Evolutionary conservation across 1,140 invertebrate species (phyloP), one percentile per base, ranked within the genome.

Genomic region (Procambarus clarkii): DNA sequence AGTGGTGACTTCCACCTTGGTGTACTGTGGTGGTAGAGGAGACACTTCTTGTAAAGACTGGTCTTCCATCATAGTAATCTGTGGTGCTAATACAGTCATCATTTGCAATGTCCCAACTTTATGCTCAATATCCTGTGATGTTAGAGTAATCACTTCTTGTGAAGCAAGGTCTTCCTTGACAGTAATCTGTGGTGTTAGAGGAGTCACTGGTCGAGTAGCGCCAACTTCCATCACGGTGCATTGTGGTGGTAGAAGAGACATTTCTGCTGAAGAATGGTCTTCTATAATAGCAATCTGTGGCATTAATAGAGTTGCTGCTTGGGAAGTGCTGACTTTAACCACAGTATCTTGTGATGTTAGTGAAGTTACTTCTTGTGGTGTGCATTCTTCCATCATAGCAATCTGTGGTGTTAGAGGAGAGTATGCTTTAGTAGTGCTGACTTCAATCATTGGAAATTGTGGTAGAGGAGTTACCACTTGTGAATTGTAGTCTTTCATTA

Each of bases 241-340:
- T 4, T 84, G 82, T 79, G 76, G 76, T 78, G 76, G n/a, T 74
- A 79, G 54, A 21, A 64, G 8, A 74, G 54, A 13, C 24, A 13
- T 8, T 45, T 9, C 46, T 45, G 44, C 24, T 7, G 82, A 71
- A 71, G 60, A 11, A 13, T 7, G 2, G 44, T 34, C 24, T 44
- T n/a, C 46, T 13, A 34, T 64, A 11, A 18, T 71, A 18, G 60
- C 46, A 21, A 11, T 85, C 60, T 74, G 44, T 71, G 18, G 64
- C 48, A 46, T 71, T 71, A 85, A 8, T 45, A 21, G 69, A 24
- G 34, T 64, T 18, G 21, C n/a, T 45, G 48, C 15, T 46, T 45
- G 78, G 2, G 48, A 45, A 45, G 45, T 50, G 11, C 13, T 48
- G 8, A 80, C 46, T 50, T 80, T 13, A 7, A 80, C 11, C 80